Base-by-base conservation (phyloP, 23 tunicate species). In the Corella eumyota region DNA sequence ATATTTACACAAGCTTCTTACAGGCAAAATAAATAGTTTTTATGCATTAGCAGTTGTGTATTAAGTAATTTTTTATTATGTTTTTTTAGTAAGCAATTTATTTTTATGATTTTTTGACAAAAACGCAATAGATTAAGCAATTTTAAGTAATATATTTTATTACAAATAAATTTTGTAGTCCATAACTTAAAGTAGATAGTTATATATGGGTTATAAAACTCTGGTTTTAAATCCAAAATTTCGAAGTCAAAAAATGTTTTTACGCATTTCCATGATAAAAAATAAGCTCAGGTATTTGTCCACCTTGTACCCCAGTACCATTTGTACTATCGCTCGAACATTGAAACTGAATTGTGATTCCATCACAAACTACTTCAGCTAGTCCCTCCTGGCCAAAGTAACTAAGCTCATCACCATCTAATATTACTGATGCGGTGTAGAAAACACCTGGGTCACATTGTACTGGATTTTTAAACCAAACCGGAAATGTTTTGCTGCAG, bases 231-330 rank as follows among this genome's bases (percentile, higher is more conserved):
- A n/a, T n/a, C n/a, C n/a, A n/a, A n/a, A n/a, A n/a, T n/a, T n/a
- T n/a, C n/a, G 48, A 9, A 40, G 11, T 40, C 15, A 40, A 40
- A 40, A 40, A 9, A 51, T 7, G 5, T 51, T 25, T 4, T 68
- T 34, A 78, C 9, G 75, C 23, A 11, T 25, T 52, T 2, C 77
- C 94, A 20, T 55, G 62, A 56, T 84, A 84, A 37, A 84, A 84
- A 19, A 84, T 75, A 0, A 84, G 78, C 34, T 84, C 94, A n/a
- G 94, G 94, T 6, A 84, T 75, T 49, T 84, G 94, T 1, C 94
- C 94, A 17, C 94, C 94, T 69, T 84, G 94, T 17, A 84, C 94
- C 9, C 94, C 94, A 6, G 94, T 84, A 56, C 94, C 94, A 59
- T 84, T 84, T 19, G 94, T 84, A 44, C 94, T 84, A 31, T 84